phyloP scores from a whole-genome alignment of 2,888 invertebrate species.

The Epinotia nisella region DNA sequence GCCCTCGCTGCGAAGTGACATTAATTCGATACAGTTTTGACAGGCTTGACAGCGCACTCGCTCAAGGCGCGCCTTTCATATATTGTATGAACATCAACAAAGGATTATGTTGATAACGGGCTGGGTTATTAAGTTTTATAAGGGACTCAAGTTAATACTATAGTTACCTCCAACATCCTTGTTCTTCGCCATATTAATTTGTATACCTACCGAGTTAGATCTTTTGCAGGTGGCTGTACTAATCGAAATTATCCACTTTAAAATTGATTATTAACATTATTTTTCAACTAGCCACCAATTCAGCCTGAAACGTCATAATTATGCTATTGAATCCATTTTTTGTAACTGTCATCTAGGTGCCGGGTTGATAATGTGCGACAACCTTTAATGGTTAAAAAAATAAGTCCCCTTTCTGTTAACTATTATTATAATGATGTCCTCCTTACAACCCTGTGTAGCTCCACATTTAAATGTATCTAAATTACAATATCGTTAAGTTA shows the following conservation, averaged over 20 bases:
- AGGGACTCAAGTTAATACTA: background rate
- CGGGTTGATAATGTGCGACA: background rate
- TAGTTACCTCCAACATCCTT: no score
- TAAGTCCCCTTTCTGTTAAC: background rate
- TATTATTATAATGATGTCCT: background rate
- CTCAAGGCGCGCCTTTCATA: conserved; percentile 36
- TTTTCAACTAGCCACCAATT: no score
- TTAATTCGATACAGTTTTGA: conserved; percentile 45
- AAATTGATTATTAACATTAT: no score
- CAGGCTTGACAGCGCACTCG: conserved; percentile 41
- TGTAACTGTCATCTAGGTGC: background rate
- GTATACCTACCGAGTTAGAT: no score
- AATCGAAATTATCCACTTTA: no score
- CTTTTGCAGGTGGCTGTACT: no score
- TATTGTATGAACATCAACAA: conserved; percentile 40
- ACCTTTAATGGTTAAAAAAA: background rate
- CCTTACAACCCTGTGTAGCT: background rate
- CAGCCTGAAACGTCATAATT: no score
- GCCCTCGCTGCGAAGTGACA: conserved; percentile 28
- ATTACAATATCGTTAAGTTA: conserved; percentile 26
- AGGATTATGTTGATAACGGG: conserved; percentile 36
- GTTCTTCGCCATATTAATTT: no score
- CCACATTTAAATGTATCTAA: conserved; percentile 1
- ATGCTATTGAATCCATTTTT: background rate
- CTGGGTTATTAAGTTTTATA: conserved; percentile 21